Percentiles rank a stretch among this genome's conserved stretches.
Evolutionary conservation across 2,113 vertebrate genomes (phyloP).

Genomic region (Ammospiza caudacuta): DNA sequence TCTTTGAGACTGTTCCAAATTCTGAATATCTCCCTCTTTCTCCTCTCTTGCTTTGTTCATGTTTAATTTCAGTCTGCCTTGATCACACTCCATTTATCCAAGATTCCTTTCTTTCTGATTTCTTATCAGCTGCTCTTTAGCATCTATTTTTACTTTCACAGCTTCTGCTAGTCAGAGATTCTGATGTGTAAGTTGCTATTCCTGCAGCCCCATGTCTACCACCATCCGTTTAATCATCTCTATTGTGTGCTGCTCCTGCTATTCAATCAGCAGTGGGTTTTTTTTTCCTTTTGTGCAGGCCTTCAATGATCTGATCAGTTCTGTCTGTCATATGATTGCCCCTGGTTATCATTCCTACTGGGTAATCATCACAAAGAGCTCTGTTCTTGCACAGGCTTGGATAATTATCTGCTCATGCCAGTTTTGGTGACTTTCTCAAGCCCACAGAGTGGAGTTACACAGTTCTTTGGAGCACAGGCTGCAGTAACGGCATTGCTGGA

Average conservation of each 20-base stretch:
- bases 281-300: conserved; percentile 23
- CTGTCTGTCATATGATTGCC: conserved; percentile 29
- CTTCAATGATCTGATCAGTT: conserved; percentile 23
- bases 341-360: neutral
- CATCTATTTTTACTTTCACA: conserved; percentile 55
- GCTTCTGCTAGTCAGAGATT: conserved; percentile 40
- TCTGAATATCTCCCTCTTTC: neutral
- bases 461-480: neutral
- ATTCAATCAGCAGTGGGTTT: neutral
- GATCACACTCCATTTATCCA: neutral
- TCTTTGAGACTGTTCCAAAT: neutral
- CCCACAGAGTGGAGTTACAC: neutral
- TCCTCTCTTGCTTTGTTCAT: neutral
- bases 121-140: conserved; percentile 50
- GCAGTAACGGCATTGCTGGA: neutral
- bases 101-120: conserved; percentile 28
- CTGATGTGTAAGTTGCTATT: conserved; percentile 45
- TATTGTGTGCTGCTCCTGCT: conserved; percentile 49
- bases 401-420: neutral
- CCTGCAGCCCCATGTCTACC: conserved; percentile 28
- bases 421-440: neutral
- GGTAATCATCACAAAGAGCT: neutral
- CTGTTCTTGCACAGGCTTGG: neutral
- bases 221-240: conserved; percentile 50
- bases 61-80: neutral